Percentiles rank a stretch among this genome's conserved stretches.
Conservation (phyloP, 1,140 invertebrate species). For the Drosophila saltans region DNA sequence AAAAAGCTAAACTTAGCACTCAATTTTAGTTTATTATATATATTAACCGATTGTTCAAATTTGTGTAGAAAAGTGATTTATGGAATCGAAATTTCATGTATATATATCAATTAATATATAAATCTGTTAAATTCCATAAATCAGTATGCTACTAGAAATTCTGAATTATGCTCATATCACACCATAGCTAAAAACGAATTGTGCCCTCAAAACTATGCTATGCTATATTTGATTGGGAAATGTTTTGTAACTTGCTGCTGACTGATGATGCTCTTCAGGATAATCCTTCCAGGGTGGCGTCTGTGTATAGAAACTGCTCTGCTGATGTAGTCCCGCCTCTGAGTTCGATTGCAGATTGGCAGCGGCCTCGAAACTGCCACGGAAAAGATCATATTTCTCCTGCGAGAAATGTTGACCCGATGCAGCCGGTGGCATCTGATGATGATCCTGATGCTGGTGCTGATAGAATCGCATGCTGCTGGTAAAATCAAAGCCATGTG, state of each 20-base stretch:
- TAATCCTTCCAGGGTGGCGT: slow-evolving; percentile 83
- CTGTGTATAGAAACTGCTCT: slow-evolving; percentile 80
- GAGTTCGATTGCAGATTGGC: slow-evolving; percentile 69
- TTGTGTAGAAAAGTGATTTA: background rate
- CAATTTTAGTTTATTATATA: background rate
- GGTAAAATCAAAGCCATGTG: slow-evolving; percentile 68
- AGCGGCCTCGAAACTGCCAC: slow-evolving; percentile 85
- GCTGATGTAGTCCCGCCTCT: slow-evolving; percentile 66
- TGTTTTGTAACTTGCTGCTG: slow-evolving; percentile 50
- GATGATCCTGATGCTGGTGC: slow-evolving; percentile 43
- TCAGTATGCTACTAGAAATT: slow-evolving; percentile 20
- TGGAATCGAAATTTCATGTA: background rate
- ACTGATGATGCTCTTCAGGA: slow-evolving; percentile 56
- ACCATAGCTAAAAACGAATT: slow-evolving; percentile 39
- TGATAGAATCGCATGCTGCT: slow-evolving; percentile 80
- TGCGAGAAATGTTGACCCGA: slow-evolving; percentile 65
- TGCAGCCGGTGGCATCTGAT: slow-evolving; percentile 12
- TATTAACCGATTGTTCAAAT: background rate
- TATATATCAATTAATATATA: no score
- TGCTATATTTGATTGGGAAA: slow-evolving; percentile 70
- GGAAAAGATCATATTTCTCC: slow-evolving; percentile 85
- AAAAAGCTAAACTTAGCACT: background rate
- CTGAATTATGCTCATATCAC: slow-evolving; percentile 57
- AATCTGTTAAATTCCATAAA: slow-evolving; percentile 2
- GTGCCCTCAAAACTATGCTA: slow-evolving; percentile 65